Evolutionary conservation across 1,140 invertebrate genomes (phyloP).

Genomic region (Macrotrachela quadricornifera): DNA sequence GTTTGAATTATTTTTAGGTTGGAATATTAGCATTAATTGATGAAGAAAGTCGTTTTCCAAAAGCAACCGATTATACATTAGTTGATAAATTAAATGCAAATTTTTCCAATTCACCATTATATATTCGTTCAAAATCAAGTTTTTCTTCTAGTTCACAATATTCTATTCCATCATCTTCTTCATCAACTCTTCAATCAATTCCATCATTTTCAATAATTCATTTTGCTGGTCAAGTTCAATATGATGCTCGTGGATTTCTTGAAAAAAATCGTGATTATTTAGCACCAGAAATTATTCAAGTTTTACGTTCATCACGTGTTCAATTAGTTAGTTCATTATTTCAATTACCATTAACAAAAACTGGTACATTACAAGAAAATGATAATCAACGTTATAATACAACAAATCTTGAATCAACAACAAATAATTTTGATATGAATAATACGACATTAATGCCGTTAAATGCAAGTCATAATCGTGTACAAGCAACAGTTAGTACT

Average conservation of each 20-base stretch:
- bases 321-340: conserved; percentile 54
- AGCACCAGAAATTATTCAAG: conserved; percentile 51
- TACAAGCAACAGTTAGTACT: conserved; percentile 58
- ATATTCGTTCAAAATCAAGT: not conserved
- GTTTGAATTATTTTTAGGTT: too few relatives aligned
- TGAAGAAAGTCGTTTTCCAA: conserved; percentile 69
- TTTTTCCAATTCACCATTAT: not conserved
- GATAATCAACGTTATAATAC: not conserved
- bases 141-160: conserved; percentile 25
- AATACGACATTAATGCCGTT: not conserved
- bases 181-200: conserved; percentile 45
- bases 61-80: conserved; percentile 18
- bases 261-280: conserved; percentile 63
- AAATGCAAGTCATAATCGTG: conserved; percentile 49
- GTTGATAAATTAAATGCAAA: conserved; percentile 9
- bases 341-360: conserved; percentile 59
- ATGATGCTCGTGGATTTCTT: conserved; percentile 52
- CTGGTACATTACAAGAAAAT: conserved; percentile 37
- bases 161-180: conserved; percentile 55
- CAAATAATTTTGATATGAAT: conserved; percentile 2
- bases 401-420: too few relatives aligned
- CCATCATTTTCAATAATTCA: conserved; percentile 50
- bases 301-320: conserved; percentile 50
- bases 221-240: conserved; percentile 55
- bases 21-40: conserved; percentile 72